phyloP scores from a whole-genome alignment of 2,888 invertebrate species.

The Zaprionus obscuricornis region DNA sequence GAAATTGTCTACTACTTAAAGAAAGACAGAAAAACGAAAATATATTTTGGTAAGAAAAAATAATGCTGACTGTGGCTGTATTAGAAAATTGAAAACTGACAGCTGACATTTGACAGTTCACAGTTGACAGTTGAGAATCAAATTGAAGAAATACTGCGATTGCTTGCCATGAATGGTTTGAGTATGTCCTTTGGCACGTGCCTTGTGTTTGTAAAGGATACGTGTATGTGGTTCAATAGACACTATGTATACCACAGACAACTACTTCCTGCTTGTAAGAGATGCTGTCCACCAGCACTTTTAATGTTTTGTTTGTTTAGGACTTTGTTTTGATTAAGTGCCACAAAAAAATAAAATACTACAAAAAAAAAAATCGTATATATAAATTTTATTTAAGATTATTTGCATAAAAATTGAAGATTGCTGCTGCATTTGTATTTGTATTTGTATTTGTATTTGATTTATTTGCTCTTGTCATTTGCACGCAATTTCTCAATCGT shows the following conservation, averaged over 20 bases:
- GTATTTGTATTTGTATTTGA: constrained; percentile 54
- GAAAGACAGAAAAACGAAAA: background rate
- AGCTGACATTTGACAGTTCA: constrained; percentile 41
- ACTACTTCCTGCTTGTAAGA: background rate
- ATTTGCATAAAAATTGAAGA: constrained; percentile 64
- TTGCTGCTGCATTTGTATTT: too few species aligned
- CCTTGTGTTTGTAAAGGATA: constrained; percentile 47
- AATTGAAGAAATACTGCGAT: background rate
- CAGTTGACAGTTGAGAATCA: constrained; percentile 24
- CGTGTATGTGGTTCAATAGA: constrained; percentile 10
- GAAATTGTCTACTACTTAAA: constrained; percentile 28
- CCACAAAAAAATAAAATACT: constrained; percentile 37
- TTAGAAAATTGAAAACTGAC: constrained; percentile 55
- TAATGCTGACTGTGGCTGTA: too few species aligned
- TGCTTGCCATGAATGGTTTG: constrained; percentile 7
- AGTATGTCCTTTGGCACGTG: constrained; percentile 52
- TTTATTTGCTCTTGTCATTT: constrained; percentile 48
- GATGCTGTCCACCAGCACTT: constrained; percentile 14
- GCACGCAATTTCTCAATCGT: background rate
- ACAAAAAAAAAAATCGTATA: background rate
- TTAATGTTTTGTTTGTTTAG: constrained; percentile 59
- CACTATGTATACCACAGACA: background rate
- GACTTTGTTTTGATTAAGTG: constrained; percentile 72
- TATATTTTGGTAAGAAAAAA: constrained; percentile 17
- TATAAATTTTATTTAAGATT: constrained; percentile 46